Evolutionary conservation across 53 echinoderm and acorn worm genomes (phyloP).

Genomic region (Astropecten irregularis): DNA sequence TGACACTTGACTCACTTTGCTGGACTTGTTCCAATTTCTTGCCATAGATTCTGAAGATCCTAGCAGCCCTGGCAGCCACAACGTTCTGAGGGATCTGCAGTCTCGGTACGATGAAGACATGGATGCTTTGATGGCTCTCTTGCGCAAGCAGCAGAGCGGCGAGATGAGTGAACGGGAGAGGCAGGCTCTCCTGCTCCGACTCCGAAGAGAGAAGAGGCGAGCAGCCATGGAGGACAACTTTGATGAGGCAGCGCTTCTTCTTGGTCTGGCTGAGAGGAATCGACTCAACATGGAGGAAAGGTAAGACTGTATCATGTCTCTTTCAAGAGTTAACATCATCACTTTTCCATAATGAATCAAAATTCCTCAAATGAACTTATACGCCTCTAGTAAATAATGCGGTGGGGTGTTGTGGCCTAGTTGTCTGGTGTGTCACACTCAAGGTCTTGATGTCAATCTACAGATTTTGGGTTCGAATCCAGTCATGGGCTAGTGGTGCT

Average conservation of each 20-base stretch:
- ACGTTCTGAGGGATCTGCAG: conserved; percentile 83
- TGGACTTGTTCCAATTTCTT: too few species aligned
- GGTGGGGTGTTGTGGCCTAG: too few species aligned
- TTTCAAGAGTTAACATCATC: neutral
- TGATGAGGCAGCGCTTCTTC: conserved; percentile 81
- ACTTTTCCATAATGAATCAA: too few species aligned
- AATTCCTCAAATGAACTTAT: too few species aligned
- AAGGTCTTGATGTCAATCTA: neutral
- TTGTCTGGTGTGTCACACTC: too few species aligned
- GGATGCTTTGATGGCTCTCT: conserved; percentile 72
- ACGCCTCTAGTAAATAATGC: too few species aligned
- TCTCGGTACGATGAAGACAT: conserved; percentile 83
- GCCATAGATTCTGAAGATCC: conserved; percentile 4
- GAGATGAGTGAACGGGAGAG: conserved; percentile 76
- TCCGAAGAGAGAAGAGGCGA: conserved; percentile 74
- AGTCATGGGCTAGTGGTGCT: too few species aligned
- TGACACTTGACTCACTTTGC: too few species aligned
- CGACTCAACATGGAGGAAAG: conserved; percentile 84
- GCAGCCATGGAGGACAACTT: conserved; percentile 78
- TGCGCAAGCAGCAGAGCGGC: conserved; percentile 64
- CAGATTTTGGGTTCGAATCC: too few species aligned
- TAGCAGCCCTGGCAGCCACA: conserved; percentile 18
- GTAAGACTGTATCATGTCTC: conserved; percentile 62
- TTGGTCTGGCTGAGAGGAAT: conserved; percentile 90
- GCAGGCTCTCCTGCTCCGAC: conserved; percentile 76